phyloP scores from a whole-genome alignment of 2,113 vertebrate species.

The Clarias batrachus region DNA sequence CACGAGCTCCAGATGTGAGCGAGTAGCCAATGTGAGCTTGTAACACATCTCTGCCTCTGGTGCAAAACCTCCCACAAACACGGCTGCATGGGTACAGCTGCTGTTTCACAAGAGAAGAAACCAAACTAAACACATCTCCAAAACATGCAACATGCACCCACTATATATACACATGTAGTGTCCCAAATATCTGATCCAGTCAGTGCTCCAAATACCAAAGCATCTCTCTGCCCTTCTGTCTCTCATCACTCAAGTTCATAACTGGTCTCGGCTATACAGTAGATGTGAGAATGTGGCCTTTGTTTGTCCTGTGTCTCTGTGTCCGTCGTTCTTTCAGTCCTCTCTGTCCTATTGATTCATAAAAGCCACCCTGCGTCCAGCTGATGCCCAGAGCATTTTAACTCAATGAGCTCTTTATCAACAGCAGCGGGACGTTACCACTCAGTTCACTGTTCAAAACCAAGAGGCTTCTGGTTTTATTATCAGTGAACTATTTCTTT shows the following conservation, averaged over 20 bases:
- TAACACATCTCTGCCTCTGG: slow-evolving; percentile 54
- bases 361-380: slow-evolving; percentile 32
- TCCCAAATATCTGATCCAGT: not conserved
- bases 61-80: slow-evolving; percentile 49
- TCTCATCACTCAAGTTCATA: too few species aligned
- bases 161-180: too few species aligned
- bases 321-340: not conserved
- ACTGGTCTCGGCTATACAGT: too few species aligned
- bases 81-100: slow-evolving; percentile 68
- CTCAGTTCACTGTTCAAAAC: not conserved
- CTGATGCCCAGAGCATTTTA: slow-evolving; percentile 9
- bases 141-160: not conserved
- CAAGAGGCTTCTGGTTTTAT: not conserved
- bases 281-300: not conserved
- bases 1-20: slow-evolving; percentile 72
- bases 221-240: not conserved
- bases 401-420: slow-evolving; percentile 3
- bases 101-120: slow-evolving; percentile 54
- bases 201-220: not conserved
- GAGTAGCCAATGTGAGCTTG: slow-evolving; percentile 61
- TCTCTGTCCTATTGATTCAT: not conserved
- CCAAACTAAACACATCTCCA: slow-evolving; percentile 49
- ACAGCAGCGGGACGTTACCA: not conserved
- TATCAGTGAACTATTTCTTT: not conserved
- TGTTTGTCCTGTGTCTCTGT: not conserved